Evolutionary conservation across 2,888 invertebrate genomes (phyloP), one percentile per base, ranked within the genome.

Genomic region (Neuroscelio doddi): DNA sequence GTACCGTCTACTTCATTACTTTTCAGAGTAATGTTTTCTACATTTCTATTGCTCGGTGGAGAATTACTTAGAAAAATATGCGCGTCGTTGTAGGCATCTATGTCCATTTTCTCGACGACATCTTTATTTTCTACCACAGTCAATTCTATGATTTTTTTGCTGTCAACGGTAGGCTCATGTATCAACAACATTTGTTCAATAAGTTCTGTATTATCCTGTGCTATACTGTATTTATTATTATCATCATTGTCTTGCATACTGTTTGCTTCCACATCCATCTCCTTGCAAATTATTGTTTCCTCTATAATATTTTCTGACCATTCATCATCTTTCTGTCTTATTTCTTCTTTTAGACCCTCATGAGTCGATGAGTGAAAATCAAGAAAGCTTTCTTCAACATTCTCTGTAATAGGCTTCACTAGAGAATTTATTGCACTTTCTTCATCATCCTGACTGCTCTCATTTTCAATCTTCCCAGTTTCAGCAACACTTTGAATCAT

Each of bases 231-330:
- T 8, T 64, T 67, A 38, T 74, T 67, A 38, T 74, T 76, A 30
- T 58, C 57, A 42, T 67, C 67, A 12, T 57, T 58, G 1, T 64
- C 53, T 51, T 21, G 21, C 2, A 5, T 5, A 21, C 5, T 21
- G 5, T 21, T 5, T 21, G 58, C 65, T 42, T 83, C 82, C 1
- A 83, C 75, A 38, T 85, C 84, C 80, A 85, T 81, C 51, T 83
- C 83, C 57, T 83, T 84, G 45, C 85, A 85, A 29, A 85, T 80
- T 51, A 85, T 80, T 5, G 84, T 84, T 50, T 85, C 85, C 56
- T 85, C 85, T 26, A 82, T 80, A 0, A 85, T 77, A 39, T 80
- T 80, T 38, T 81, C 83, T 3, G 76, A 68, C 82, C 82, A 82
- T 14, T n/a, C n/a, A n/a, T n/a, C n/a, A n/a, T n/a, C n/a, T n/a